Base-by-base conservation (phyloP, 2,113 vertebrate genomes). In the Oreochromis spilurus region DNA sequence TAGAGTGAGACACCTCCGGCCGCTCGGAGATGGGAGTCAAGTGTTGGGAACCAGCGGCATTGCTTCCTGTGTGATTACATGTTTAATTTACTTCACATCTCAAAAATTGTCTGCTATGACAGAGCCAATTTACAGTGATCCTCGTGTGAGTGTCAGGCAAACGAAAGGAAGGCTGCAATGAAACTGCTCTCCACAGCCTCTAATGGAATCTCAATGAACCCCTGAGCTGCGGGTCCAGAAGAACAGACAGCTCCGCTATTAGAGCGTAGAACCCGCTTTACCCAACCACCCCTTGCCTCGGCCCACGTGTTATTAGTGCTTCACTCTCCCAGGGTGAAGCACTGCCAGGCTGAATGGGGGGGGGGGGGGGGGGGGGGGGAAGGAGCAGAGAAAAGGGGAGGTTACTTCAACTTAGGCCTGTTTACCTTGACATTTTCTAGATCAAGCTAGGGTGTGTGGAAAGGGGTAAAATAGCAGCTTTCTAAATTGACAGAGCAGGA, bases 151-250 rank as follows among this genome's bases (percentile, higher is more conserved):
- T 94, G 95, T 96, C 95, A 95, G 93, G 87, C 85, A 88, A 93
- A 93, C 81, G 40, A 82, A 92, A 90, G 83, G 85, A 89, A 81
- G 92, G 81, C 88, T 88, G 90, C 87, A 70, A 87, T 87, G 82
- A 89, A 91, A 89, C 83, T 48, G 53, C 90, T 92, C 89, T 89
- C 72, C 79, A 31, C 83, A 85, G 77, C 93, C 87, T 94, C 89
- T 95, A 95, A 96, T 96, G 95, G 95, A 96, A 96, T 96, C 93
- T 96, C 95, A 95, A 94, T 95, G 95, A 95, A 95, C 91, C 94
- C 82, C 87, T 75, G 31, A 93, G 92, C 90, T 26, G 85, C 60
- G 38, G 93, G 91, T 93, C 87, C 48, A 7, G 81, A 65, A 77
- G 90, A 93, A 91, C 90, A 92, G 93, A 96, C 94, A 95, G 92